A percentile compares a stretch with the other conserved stretches of the same genome.
These are phyloP conservation scores for Hybos culiciformis DNA, from an alignment of 2,888 invertebrate genomes.

Conservation along the genomic window DNA sequence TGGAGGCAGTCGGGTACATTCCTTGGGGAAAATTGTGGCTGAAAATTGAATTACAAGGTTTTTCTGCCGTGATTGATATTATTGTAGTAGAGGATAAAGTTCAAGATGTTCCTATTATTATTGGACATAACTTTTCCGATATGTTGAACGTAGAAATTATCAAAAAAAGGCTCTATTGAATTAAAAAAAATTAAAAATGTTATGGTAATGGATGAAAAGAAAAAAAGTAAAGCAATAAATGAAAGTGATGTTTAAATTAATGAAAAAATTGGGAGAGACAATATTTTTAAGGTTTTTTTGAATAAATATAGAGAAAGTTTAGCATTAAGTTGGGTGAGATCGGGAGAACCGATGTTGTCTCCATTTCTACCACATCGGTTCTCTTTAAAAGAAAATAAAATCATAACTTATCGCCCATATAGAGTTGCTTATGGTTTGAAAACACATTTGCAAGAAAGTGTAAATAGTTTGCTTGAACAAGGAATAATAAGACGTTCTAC, in stretches of 20 bases:
- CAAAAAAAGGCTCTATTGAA: neutral
- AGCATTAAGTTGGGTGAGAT: neutral
- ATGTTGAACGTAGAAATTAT: neutral
- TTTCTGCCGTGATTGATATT: neutral
- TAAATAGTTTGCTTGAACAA: slow-evolving; percentile 8
- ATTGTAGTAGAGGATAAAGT: neutral
- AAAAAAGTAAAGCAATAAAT: neutral
- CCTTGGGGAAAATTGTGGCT: neutral
- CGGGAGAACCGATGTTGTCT: too few species aligned
- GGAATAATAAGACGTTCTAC: slow-evolving; percentile 20
- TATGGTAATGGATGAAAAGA: neutral
- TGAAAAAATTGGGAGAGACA: neutral
- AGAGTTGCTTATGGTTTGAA: neutral
- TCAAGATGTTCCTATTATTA: neutral
- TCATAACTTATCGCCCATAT: slow-evolving; percentile 1
- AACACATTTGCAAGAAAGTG: neutral
- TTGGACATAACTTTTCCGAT: neutral
- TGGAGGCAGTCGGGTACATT: neutral
- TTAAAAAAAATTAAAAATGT: neutral
- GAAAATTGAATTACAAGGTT: neutral
- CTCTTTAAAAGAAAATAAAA: neutral
- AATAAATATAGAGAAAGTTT: neutral
- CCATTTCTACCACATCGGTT: too few species aligned
- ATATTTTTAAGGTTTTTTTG: neutral
- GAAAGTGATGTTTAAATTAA: neutral